Base-by-base conservation (phyloP, 2,797 vertebrate genomes). In the Notoglanidium macrostoma region DNA sequence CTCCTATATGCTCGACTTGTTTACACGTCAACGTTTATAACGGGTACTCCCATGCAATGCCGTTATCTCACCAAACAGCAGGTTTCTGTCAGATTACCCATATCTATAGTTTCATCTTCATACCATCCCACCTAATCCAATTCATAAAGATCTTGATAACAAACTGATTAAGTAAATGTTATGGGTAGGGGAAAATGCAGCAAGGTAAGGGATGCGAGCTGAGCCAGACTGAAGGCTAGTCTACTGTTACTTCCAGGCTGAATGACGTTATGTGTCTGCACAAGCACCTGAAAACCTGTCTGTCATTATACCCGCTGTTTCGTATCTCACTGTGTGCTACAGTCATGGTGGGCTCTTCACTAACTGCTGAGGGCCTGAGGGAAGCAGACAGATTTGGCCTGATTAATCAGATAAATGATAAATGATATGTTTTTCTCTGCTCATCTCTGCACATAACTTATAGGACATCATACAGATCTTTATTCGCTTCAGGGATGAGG, bases 271-370 rank as follows among this genome's bases (percentile, higher is more conserved):
- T 86, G 83, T 85, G 87, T 87, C 85, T 87, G 78, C 90, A 88
- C 87, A 88, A 86, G 84, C 89, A 86, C 88, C 88, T 85, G 89
- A 86, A 89, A 84, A 77, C 84, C 88, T 87, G 88, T 94, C 94
- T 94, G 91, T 95, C 94, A 91, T 92, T 95, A 35, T 35, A 93
- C 93, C 93, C 92, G 92, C 92, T 92, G 92, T 90, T 90, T 93
- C 86, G 84, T 92, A 92, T 89, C 90, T 85, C 76, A 88, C 89
- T 87, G 94, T 93, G 93, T 93, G 92, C 87, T 61, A 93, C 92
- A 92, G 85, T 92, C 92, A 79, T 93, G 94, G 95, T 90, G 93
- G 94, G 92, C 91, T 77, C 90, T 89, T 85, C 87, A 83, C 87
- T 91, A 91, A 61, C 89, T 83, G 83, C 85, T 65, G 92, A 93